Conservation (phyloP, 2,888 invertebrate genomes). For the Tolmerus cingulatus region DNA sequence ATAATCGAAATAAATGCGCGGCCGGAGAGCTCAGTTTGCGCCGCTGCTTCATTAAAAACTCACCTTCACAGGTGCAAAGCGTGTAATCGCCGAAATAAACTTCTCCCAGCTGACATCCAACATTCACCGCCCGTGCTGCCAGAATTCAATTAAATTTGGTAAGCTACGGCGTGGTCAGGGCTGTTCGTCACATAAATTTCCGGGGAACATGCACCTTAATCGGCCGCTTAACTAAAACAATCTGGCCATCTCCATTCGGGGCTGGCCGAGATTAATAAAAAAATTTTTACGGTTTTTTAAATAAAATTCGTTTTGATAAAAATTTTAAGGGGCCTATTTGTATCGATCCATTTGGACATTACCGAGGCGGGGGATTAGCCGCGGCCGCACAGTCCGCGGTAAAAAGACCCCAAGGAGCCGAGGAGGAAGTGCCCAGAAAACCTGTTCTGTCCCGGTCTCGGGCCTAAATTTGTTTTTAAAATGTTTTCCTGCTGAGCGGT, state of each 20-base stretch:
- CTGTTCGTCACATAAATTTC: constrained; percentile 41
- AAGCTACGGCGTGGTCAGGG: not conserved
- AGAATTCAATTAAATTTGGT: constrained; percentile 35
- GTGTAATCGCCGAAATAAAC: constrained; percentile 37
- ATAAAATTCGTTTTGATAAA: constrained; percentile 34
- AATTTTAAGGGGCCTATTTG: constrained; percentile 36
- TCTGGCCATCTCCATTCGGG: constrained; percentile 11
- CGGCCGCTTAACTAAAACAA: constrained; percentile 40
- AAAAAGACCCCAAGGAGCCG: not conserved
- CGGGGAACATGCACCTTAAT: constrained; percentile 40
- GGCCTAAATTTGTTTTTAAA: constrained; percentile 49
- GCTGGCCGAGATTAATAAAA: constrained; percentile 28
- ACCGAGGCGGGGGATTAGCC: constrained; percentile 27
- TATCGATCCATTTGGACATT: constrained; percentile 26
- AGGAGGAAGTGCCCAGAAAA: constrained; percentile 5
- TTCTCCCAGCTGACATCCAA: constrained; percentile 21
- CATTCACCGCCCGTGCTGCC: constrained; percentile 39
- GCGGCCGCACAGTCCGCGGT: not conserved
- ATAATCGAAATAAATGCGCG: constrained; percentile 24
- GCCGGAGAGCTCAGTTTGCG: not conserved
- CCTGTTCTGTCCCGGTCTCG: constrained; percentile 6
- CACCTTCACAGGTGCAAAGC: constrained; percentile 36
- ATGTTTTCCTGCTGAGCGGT: constrained; percentile 49
- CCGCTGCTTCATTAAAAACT: constrained; percentile 31
- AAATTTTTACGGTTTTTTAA: constrained; percentile 37